phyloP scores from a whole-genome alignment of 2,888 invertebrate species.

The Eupithecia abbreviata region DNA sequence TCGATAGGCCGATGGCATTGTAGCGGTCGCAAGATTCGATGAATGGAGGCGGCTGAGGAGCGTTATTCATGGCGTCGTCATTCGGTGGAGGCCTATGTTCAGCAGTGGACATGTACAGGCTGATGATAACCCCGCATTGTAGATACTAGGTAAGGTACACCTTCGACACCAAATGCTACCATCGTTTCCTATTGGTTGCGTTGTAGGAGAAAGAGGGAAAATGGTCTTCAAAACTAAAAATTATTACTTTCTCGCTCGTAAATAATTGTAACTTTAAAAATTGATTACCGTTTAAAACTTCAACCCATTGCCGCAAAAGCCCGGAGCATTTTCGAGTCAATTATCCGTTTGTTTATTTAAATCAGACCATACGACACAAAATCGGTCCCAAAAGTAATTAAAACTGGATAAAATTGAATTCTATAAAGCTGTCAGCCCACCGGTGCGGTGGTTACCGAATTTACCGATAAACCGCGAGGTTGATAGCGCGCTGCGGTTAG shows the following conservation, averaged over 20 bases:
- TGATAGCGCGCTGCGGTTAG: neutral
- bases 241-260: neutral
- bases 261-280: neutral
- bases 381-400: constrained; percentile 26
- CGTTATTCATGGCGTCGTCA: too few species aligned
- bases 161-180: too few species aligned
- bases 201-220: too few species aligned
- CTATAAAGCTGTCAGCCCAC: constrained; percentile 13
- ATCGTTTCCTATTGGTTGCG: too few species aligned
- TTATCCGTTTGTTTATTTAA: neutral
- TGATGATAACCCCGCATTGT: too few species aligned
- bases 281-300: neutral
- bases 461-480: constrained; percentile 4
- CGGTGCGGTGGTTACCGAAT: constrained; percentile 7
- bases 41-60: too few species aligned
- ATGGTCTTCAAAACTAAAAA: too few species aligned
- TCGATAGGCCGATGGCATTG: too few species aligned
- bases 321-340: neutral
- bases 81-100: too few species aligned
- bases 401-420: constrained; percentile 28
- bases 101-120: too few species aligned
- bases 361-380: constrained; percentile 13
- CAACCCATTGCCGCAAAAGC: neutral
- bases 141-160: too few species aligned
- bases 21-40: too few species aligned